A percentile compares a stretch with the other conserved stretches of the same genome.
phyloP scores from a whole-genome alignment of 2,797 vertebrate species.

The Chelon auratus region DNA sequence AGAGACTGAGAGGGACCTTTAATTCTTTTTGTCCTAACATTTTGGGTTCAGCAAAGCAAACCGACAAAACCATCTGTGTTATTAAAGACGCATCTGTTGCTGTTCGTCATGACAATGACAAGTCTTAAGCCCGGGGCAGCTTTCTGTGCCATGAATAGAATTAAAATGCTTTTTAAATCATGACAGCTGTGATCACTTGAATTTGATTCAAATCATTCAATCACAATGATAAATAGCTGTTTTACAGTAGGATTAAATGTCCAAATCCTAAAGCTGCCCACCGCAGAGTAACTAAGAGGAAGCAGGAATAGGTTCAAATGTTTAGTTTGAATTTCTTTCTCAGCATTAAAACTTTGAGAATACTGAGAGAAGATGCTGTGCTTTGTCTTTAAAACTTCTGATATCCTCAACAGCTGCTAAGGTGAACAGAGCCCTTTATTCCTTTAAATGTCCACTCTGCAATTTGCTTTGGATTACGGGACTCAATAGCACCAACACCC shows the following conservation, averaged over 20 bases:
- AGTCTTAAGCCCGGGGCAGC: constrained; percentile 9
- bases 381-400: constrained; percentile 29
- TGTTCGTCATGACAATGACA: constrained; percentile 28
- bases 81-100: constrained; percentile 60
- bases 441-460: constrained; percentile 51
- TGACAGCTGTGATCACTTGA: constrained; percentile 15
- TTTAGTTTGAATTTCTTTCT: constrained; percentile 20
- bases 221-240: constrained; percentile 16
- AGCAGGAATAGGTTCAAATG: constrained; percentile 13
- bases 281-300: not conserved
- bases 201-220: constrained; percentile 23
- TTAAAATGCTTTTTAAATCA: not conserved
- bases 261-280: constrained; percentile 33
- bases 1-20: constrained; percentile 5
- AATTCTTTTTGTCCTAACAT: constrained; percentile 23
- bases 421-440: constrained; percentile 5
- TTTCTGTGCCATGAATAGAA: constrained; percentile 24
- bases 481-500: constrained; percentile 56
- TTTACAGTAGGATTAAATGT: constrained; percentile 38
- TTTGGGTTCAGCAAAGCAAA: constrained; percentile 37
- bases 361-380: not conserved
- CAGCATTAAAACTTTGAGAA: constrained; percentile 22
- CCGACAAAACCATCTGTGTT: constrained; percentile 38
- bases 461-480: constrained; percentile 65
- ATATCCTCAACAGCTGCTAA: not conserved